A percentile compares a stretch with the other conserved stretches of the same genome.
Evolutionary conservation across 2,113 vertebrate genomes (phyloP).

Genomic region (Nipponia nippon): DNA sequence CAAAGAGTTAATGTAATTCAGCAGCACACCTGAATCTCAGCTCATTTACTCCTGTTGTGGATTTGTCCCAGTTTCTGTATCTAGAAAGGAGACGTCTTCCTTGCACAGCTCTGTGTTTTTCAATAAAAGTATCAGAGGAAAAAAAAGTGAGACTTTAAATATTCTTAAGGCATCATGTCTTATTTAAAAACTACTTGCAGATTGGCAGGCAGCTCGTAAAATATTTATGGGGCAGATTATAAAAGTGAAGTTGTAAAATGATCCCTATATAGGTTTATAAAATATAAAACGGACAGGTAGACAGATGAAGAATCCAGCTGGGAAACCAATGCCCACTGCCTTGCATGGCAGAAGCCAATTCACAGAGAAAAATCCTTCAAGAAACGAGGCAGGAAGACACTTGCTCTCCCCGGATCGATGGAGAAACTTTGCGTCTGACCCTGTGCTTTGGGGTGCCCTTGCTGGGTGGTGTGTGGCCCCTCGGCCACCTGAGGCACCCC

Average conservation of each 20-base stretch:
- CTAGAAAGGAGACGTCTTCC: constrained; percentile 15
- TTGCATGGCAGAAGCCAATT: neutral
- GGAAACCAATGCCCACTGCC: neutral
- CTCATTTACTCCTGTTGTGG: neutral
- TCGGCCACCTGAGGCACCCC: rapidly evolving
- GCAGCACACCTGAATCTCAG: constrained; percentile 26
- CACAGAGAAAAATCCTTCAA: neutral
- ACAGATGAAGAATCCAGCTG: constrained; percentile 26
- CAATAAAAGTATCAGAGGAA: constrained; percentile 13
- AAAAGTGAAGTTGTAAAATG: constrained; percentile 62
- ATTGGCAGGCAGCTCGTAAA: constrained; percentile 50
- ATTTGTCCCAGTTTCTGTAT: constrained; percentile 4
- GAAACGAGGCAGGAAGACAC: neutral
- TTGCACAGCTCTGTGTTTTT: constrained; percentile 4
- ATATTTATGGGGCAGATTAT: constrained; percentile 57
- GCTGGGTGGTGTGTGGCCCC: neutral
- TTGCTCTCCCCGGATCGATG: neutral
- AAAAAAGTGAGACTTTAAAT: constrained; percentile 37
- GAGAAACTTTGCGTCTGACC: neutral
- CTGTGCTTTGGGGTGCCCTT: neutral
- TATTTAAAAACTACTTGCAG: constrained; percentile 60
- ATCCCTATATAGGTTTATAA: constrained; percentile 54
- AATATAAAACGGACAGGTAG: constrained; percentile 37
- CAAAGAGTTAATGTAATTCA: neutral
- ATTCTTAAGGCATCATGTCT: constrained; percentile 58